Evolutionary conservation across 2,888 invertebrate species (phyloP).

Genomic region (Folsomia manolachei): DNA sequence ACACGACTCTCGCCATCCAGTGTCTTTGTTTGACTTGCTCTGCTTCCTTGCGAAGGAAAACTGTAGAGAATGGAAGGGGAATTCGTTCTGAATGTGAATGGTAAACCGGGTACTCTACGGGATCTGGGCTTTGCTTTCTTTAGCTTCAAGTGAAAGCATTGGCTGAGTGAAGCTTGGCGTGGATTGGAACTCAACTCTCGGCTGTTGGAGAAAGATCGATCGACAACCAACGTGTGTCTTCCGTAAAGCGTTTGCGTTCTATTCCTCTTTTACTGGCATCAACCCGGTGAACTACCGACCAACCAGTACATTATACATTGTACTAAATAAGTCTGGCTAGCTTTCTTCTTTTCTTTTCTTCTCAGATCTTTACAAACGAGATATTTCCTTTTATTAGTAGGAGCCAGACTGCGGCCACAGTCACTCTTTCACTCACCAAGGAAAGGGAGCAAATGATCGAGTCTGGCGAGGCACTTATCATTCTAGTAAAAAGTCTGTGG

Average conservation of each 20-base stretch:
- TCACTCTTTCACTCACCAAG: not conserved
- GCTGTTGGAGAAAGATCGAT: slow-evolving; percentile 17
- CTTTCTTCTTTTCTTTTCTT: not conserved
- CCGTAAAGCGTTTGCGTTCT: slow-evolving; percentile 16
- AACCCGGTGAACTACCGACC: too few species aligned
- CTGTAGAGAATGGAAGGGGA: too few species aligned
- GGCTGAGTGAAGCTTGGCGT: not conserved
- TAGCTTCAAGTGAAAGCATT: not conserved
- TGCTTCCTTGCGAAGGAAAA: not conserved
- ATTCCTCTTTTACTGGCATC: slow-evolving; percentile 2
- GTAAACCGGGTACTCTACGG: not conserved
- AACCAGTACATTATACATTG: not conserved
- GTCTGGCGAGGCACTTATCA: not conserved
- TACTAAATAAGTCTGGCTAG: not conserved
- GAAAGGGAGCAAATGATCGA: not conserved
- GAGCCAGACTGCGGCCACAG: not conserved
- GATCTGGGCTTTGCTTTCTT: not conserved
- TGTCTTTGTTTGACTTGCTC: not conserved
- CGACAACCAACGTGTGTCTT: too few species aligned
- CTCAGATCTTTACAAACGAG: slow-evolving; percentile 18
- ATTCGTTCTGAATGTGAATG: too few species aligned
- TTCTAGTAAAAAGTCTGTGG: too few species aligned
- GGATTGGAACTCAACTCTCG: not conserved
- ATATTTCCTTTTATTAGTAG: slow-evolving; percentile 4
- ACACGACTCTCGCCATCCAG: not conserved